Conservation (phyloP, 2,888 invertebrate species). For the Tenthredo livida region DNA sequence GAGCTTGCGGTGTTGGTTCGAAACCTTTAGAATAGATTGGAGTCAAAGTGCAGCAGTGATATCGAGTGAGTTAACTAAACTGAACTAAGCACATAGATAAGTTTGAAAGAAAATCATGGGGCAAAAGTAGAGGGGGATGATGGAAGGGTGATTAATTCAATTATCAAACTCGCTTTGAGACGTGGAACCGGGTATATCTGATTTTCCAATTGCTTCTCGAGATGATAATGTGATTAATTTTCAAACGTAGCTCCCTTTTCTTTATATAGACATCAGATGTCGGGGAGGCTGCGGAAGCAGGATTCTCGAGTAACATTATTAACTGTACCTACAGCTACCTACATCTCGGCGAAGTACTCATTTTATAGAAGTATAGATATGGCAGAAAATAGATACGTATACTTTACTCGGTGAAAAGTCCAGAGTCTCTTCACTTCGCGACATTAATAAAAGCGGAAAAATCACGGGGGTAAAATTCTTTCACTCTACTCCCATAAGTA, state of each 20-base stretch:
- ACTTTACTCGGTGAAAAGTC: neutral
- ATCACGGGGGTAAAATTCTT: no score
- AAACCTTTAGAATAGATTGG: neutral
- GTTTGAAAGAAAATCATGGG: neutral
- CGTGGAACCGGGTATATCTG: conserved; percentile 36
- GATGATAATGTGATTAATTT: conserved; percentile 65
- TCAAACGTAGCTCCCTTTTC: conserved; percentile 60
- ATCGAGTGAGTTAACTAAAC: neutral
- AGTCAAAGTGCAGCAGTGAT: neutral
- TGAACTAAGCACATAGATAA: neutral
- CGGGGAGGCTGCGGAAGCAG: conserved; percentile 26
- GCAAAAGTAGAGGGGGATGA: conserved; percentile 51
- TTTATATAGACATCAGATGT: conserved; percentile 52
- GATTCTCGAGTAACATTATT: conserved; percentile 60
- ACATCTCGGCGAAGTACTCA: neutral
- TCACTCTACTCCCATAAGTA: no score
- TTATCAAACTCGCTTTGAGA: conserved; percentile 65
- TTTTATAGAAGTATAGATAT: neutral
- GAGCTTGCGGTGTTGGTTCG: neutral
- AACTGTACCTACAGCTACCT: neutral
- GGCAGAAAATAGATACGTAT: conserved; percentile 5
- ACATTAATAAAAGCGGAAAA: neutral
- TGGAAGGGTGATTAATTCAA: conserved; percentile 61
- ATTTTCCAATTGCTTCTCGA: conserved; percentile 54
- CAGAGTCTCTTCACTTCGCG: neutral